Percentiles rank a stretch among this genome's conserved stretches.
phyloP scores from a whole-genome alignment of 2,797 vertebrate species.

The Gymnoscopelus microlampas region DNA sequence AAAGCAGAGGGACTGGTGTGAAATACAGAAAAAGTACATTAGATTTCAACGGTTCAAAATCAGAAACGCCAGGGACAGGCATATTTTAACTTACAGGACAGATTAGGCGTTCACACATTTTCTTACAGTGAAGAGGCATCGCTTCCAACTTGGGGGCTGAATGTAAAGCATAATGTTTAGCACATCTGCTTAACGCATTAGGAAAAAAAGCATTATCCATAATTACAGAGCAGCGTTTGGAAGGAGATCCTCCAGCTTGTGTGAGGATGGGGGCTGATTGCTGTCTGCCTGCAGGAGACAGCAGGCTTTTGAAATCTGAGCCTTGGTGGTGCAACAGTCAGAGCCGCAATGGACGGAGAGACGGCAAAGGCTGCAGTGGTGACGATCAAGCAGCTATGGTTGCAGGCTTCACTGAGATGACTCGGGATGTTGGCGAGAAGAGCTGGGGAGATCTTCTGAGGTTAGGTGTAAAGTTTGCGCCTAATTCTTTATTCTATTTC shows the following conservation, averaged over 20 bases:
- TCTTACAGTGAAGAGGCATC: constrained; percentile 63
- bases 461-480: constrained; percentile 14
- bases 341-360: constrained; percentile 42
- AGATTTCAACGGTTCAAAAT: too few species aligned
- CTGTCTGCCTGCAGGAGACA: constrained; percentile 61
- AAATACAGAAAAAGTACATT: too few species aligned
- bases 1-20: too few species aligned
- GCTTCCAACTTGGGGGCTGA: constrained; percentile 47
- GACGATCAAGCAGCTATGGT: constrained; percentile 44
- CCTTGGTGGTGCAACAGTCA: constrained; percentile 37
- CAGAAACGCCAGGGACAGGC: too few species aligned
- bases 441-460: constrained; percentile 4
- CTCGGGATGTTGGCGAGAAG: constrained; percentile 31
- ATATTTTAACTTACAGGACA: too few species aligned
- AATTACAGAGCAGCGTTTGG: constrained; percentile 75
- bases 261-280: constrained; percentile 49
- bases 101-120: constrained; percentile 14
- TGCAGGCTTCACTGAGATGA: constrained; percentile 43
- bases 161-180: constrained; percentile 60
- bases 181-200: constrained; percentile 80
- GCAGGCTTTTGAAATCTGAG: constrained; percentile 76
- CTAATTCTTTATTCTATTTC: constrained; percentile 23
- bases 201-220: constrained; percentile 70
- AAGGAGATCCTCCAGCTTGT: constrained; percentile 57
- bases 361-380: background rate